Evolutionary conservation across 92 coral and sea anemone genomes (phyloP).

Genomic region (Muricea muricata): DNA sequence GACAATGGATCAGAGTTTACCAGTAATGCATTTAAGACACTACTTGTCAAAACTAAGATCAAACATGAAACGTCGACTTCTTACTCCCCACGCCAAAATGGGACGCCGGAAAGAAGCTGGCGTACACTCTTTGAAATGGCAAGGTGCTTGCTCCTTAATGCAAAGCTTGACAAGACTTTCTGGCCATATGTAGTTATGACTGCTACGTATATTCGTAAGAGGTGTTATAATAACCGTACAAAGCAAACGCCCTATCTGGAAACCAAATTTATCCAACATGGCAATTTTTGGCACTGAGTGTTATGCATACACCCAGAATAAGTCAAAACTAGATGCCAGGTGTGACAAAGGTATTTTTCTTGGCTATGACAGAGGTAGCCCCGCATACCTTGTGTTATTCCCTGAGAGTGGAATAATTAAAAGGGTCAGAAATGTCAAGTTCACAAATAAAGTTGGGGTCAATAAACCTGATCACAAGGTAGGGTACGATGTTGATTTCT

Average conservation of each 20-base stretch:
- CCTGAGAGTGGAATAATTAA: conserved; percentile 48
- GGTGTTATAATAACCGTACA: conserved; percentile 1
- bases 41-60: not conserved
- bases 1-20: conserved; percentile 43
- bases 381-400: conserved; percentile 58
- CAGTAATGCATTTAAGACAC: not conserved
- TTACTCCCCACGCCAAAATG: conserved; percentile 25
- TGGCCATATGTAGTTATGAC: not conserved
- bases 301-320: conserved; percentile 43
- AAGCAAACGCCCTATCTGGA: conserved; percentile 39
- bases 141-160: conserved; percentile 9
- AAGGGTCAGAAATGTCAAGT: conserved; percentile 49
- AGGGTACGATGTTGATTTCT: not conserved
- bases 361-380: conserved; percentile 64
- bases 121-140: conserved; percentile 32
- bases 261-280: conserved; percentile 60
- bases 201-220: conserved; percentile 6
- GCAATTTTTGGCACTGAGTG: too few relatives aligned
- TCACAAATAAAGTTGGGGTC: conserved; percentile 45
- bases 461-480: too few relatives aligned
- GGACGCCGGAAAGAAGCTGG: conserved; percentile 10
- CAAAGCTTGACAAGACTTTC: not conserved
- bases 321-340: conserved; percentile 32
- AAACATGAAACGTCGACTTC: conserved; percentile 20
- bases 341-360: conserved; percentile 43